Evolutionary conservation across 2,888 invertebrate species (phyloP), one percentile per base, ranked within the genome.

Genomic region (Sepiola atlantica): DNA sequence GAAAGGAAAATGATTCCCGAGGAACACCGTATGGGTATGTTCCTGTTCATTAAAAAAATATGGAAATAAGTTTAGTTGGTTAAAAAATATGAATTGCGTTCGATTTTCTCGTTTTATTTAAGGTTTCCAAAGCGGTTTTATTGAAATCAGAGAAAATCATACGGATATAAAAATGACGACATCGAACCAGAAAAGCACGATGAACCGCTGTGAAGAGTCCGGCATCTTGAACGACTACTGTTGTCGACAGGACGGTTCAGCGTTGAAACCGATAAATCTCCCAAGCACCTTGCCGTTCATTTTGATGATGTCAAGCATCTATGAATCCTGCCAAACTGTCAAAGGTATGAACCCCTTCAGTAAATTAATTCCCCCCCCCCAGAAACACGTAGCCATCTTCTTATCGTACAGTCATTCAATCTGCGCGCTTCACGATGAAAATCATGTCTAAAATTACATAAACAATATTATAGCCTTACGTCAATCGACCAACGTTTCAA

Each of bases 231-330:
- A 77, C 77, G n/a, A 77, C 28, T 92, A 92, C 55, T 92, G 92
- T n/a, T 92, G 92, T 12, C 92, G 92, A 4, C 21, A 92, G 18
- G 92, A 92, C n/a, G 92, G n/a, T 92, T 45, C 92, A 3, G 92
- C 92, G 28, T 55, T 92, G 20, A 92, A 92, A 55, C 92, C 92
- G 3, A 92, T 92, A 8, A 55, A 14, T 12, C 92, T 92, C 14
- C 92, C 92, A 18, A 92, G n/a, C 0, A 16, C 92, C 0, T 18
- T 6, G 2, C 92, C 92, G 4, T 92, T 92, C 32, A 55, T 92
- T n/a, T 35, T 92, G 54, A 21, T 92, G 18, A 92, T 92, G 92
- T 92, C 92, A 24, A 92, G 28, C 92, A 1, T 92, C 10, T 92
- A 92, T 14, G 92, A 92, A 92, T 28, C 55, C 14, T 92, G 92